phyloP scores from a whole-genome alignment of 1,140 invertebrate species.

The Atopsyche davidsoni region DNA sequence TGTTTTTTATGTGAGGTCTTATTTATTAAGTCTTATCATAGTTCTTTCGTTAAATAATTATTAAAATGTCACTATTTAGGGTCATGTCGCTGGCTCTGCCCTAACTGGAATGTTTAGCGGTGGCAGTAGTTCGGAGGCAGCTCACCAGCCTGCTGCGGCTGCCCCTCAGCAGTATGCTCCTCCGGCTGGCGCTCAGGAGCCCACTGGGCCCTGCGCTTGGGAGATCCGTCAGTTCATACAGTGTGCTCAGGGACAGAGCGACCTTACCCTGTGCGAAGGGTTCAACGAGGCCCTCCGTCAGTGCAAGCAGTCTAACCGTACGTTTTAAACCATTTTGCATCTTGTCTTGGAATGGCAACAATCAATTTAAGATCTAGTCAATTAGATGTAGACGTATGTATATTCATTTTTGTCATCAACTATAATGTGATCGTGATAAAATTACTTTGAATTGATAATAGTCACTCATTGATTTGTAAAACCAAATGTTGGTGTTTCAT shows the following conservation, averaged over 20 bases:
- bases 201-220: constrained; percentile 72
- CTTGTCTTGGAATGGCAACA: too few relatives aligned
- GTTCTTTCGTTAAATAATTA: neutral
- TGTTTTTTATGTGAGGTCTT: too few relatives aligned
- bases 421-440: too few relatives aligned
- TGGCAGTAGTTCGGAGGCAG: constrained; percentile 51
- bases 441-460: too few relatives aligned
- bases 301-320: constrained; percentile 63
- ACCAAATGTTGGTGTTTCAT: too few relatives aligned
- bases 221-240: constrained; percentile 86
- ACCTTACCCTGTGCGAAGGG: constrained; percentile 81
- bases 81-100: constrained; percentile 79
- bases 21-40: too few relatives aligned
- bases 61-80: constrained; percentile 43
- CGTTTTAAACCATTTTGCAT: constrained; percentile 32
- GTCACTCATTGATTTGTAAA: too few relatives aligned
- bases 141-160: constrained; percentile 38
- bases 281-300: constrained; percentile 91
- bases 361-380: too few relatives aligned
- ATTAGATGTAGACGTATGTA: too few relatives aligned
- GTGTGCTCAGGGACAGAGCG: constrained; percentile 77
- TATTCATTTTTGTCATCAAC: too few relatives aligned
- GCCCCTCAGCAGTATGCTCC: constrained; percentile 38
- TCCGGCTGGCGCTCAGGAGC: constrained; percentile 43
- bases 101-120: constrained; percentile 80